Percentiles rank a stretch among this genome's conserved stretches.
Conservation (phyloP, 2,888 invertebrate genomes). For the Itoplectis maculator region DNA sequence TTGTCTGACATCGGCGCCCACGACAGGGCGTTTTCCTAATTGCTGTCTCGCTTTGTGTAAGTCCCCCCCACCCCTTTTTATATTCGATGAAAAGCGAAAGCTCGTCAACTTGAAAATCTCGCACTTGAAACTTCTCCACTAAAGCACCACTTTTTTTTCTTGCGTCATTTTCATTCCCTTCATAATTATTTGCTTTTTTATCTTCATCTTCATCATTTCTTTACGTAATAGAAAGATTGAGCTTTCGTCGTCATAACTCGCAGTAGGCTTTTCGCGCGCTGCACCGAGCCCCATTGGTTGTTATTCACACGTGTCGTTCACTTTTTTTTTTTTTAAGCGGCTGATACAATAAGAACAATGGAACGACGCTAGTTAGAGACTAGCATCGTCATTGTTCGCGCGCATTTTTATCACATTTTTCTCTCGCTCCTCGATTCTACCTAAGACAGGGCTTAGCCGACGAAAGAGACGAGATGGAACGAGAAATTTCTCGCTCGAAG, state of each 20-base stretch:
- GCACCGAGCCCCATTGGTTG: conserved; percentile 50
- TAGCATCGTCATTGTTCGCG: conserved; percentile 44
- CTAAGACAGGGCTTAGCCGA: conserved; percentile 39
- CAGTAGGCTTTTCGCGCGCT: conserved; percentile 35
- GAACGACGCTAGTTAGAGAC: conserved; percentile 64
- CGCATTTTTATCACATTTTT: conserved; percentile 30
- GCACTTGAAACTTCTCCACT: conserved; percentile 63
- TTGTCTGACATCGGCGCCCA: conserved; percentile 24
- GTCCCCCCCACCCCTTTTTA: neutral
- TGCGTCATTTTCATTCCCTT: conserved; percentile 22
- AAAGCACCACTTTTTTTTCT: conserved; percentile 64
- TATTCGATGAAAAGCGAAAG: neutral
- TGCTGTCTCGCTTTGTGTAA: conserved; percentile 34
- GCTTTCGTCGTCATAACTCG: conserved; percentile 51
- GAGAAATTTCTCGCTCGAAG: conserved; percentile 14
- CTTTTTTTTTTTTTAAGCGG: conserved; percentile 37
- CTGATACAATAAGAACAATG: conserved; percentile 44
- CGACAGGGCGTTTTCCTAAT: conserved; percentile 37
- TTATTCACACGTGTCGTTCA: conserved; percentile 64
- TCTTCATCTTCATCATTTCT: conserved; percentile 27
- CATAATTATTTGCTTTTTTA: conserved; percentile 27
- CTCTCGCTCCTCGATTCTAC: conserved; percentile 42
- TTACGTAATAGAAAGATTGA: conserved; percentile 41
- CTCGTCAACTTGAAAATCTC: conserved; percentile 21
- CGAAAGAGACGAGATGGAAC: conserved; percentile 31